phyloP scores from a whole-genome alignment of 2,888 invertebrate species.

The Yponomeuta cagnagella region DNA sequence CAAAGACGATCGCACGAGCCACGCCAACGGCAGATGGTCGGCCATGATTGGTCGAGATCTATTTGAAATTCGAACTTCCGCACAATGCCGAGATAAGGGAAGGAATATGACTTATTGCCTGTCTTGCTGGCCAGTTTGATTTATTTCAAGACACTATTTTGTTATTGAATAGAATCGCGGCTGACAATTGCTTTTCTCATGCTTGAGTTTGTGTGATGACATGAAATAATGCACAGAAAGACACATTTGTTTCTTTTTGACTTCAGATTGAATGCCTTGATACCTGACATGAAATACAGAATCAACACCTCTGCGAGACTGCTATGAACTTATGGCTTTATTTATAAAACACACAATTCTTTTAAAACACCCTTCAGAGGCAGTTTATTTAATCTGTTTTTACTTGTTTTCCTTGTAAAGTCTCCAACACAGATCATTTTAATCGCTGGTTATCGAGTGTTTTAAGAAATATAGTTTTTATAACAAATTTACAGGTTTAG shows the following conservation, averaged over 20 bases:
- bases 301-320: too few species aligned
- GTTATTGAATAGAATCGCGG: conserved; percentile 15
- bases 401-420: too few species aligned
- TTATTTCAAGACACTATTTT: conserved; percentile 40
- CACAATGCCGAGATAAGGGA: conserved; percentile 62
- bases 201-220: neutral
- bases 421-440: too few species aligned
- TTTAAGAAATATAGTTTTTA: too few species aligned
- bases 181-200: neutral
- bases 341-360: too few species aligned
- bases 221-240: neutral
- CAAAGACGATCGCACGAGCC: conserved; percentile 61
- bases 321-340: too few species aligned
- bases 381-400: too few species aligned
- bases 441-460: too few species aligned
- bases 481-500: too few species aligned
- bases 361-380: too few species aligned
- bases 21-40: conserved; percentile 56
- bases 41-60: conserved; percentile 56
- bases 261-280: neutral
- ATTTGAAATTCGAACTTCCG: conserved; percentile 65
- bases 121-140: conserved; percentile 32
- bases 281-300: neutral
- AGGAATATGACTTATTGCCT: conserved; percentile 54
- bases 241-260: neutral